phyloP scores from a whole-genome alignment of 2,113 vertebrate species.

The Nyctibius bracteatus region DNA sequence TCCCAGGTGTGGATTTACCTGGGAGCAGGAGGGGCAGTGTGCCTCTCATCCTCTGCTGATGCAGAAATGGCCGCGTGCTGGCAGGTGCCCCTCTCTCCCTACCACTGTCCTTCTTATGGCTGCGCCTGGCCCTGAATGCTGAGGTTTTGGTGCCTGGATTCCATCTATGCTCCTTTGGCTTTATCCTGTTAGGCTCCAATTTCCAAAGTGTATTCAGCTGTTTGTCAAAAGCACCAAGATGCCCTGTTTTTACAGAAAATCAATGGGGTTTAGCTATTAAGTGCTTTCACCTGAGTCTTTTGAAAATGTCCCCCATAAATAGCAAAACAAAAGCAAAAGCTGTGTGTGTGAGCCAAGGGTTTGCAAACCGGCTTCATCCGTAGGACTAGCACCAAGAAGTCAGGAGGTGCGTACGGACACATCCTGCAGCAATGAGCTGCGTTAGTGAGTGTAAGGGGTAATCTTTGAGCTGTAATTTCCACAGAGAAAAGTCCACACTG shows the following conservation, averaged over 20 bases:
- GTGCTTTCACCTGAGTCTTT: slow-evolving; percentile 12
- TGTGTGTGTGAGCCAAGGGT: not conserved
- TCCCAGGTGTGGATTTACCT: not conserved
- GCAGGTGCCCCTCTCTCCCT: not conserved
- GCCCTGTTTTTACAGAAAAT: slow-evolving; percentile 37
- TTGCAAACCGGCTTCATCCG: not conserved
- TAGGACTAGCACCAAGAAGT: not conserved
- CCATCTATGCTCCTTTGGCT: not conserved
- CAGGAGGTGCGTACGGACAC: not conserved
- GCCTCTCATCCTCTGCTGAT: not conserved
- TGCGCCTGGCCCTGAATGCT: fast-evolving
- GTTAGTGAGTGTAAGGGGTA: not conserved
- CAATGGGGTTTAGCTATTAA: slow-evolving; percentile 27
- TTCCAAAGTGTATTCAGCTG: not conserved
- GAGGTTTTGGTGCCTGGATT: not conserved
- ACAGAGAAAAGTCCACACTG: slow-evolving; percentile 20
- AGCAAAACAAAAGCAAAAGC: not conserved
- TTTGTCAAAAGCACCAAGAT: not conserved
- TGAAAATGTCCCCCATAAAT: not conserved
- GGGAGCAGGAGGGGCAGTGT: not conserved
- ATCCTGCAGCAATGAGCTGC: not conserved
- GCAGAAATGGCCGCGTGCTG: not conserved
- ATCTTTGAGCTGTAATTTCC: slow-evolving; percentile 5
- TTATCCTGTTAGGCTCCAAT: not conserved
- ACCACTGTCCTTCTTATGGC: fast-evolving